Base-by-base conservation (phyloP, 2,797 vertebrate species). In the Clarias pachynema region DNA sequence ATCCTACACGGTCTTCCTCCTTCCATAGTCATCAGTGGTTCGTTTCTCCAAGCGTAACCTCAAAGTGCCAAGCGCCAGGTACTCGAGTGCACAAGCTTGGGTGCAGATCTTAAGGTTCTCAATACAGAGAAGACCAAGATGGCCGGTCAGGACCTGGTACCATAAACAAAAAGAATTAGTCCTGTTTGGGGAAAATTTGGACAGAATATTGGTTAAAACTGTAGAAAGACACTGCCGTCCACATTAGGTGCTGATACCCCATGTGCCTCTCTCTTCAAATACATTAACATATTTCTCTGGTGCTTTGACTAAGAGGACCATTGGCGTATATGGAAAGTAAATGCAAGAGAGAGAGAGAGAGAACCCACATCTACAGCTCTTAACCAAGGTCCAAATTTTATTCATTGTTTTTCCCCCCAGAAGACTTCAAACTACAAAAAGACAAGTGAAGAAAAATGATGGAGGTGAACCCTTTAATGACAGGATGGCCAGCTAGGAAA, bases 1-100 rank as follows among this genome's bases (percentile, higher is more conserved):
- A 75, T 84, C 63, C 57, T 57, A 59, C 82, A 20, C 18, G n/a
- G 79, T 81, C 85, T 84, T 86, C 85, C 81, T 83, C 72, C 49
- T 63, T 69, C 80, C 34, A 68, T 75, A 62, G 60, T 49, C 79
- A 40, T 49, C 79, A 56, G 49, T 49, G 15, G 44, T 73, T 79
- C 56, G 34, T 74, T 37, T 66, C 63, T 77, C 53, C 62, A 63
- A 22, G 2, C 60, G 57, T 79, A 37, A 49, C 79, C 68, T 84
- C 26, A 22, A 81, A 62, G 26, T 59, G 53, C 78, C 86, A n/a
- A 66, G 31, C 34, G 24, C 29, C 60, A 24, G 65, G 18, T 62
- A 37, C 57, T 34, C 1, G 65, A 66, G 57, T 31, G 29, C 40
- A 66, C 69, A 66, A 29, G 16, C 22, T 60, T 60, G 34, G 56